A percentile compares a stretch with the other conserved stretches of the same genome.
Conservation (phyloP, 2,113 vertebrate species). For the Myrmecophaga tridactyla region DNA sequence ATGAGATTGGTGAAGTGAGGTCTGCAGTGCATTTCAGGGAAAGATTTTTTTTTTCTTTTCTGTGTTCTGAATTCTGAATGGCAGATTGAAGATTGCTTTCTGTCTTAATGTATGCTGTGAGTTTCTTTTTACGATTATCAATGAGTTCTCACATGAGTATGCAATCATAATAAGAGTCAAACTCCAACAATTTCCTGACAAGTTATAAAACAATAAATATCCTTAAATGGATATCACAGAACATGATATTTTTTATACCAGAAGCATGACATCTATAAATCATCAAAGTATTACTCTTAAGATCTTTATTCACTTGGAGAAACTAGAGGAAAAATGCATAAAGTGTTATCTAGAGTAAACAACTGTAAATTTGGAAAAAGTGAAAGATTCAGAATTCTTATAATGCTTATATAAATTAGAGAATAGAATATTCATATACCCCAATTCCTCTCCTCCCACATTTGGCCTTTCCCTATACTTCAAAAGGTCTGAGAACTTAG, state of each 20-base stretch:
- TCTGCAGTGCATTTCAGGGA: not conserved
- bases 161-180: slow-evolving; percentile 46
- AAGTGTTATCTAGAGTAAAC: slow-evolving; percentile 5
- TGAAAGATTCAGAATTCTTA: not conserved
- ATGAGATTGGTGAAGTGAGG: not conserved
- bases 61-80: slow-evolving; percentile 49
- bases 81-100: slow-evolving; percentile 58
- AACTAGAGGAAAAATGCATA: not conserved
- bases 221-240: slow-evolving; percentile 18
- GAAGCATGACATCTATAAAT: slow-evolving; percentile 37
- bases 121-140: slow-evolving; percentile 63
- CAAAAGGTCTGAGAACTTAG: not conserved
- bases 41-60: not conserved
- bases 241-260: slow-evolving; percentile 27
- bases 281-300: slow-evolving; percentile 16
- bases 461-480: not conserved
- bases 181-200: slow-evolving; percentile 58
- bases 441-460: not conserved
- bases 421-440: not conserved
- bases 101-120: slow-evolving; percentile 53
- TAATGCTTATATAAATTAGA: not conserved
- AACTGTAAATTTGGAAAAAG: not conserved
- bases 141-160: slow-evolving; percentile 50
- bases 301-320: slow-evolving; percentile 39
- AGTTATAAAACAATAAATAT: slow-evolving; percentile 67